Evolutionary conservation across 1,140 invertebrate genomes (phyloP), one percentile per base, ranked within the genome.

Genomic region (Lepidurus packardi): DNA sequence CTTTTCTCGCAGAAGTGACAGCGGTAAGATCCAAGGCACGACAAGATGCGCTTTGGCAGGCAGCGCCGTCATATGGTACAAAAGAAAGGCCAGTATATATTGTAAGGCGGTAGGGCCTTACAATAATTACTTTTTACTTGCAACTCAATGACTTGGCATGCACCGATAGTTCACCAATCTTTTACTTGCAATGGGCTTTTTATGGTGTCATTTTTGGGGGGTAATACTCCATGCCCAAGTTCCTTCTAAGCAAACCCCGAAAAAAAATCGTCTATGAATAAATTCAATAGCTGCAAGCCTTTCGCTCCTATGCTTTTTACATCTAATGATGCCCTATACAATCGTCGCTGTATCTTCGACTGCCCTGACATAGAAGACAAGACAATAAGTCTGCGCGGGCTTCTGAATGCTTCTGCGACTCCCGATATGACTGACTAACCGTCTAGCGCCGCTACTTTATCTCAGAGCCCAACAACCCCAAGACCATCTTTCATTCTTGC

Each of bases 51-150:
- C 21, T 65, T 65, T 13, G 53, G 53, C n/a, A 65, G 13, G 13
- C 53, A 65, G 53, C 53, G 53, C 16, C 53, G 53, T 65, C 53
- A 65, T 4, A 13, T 7, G 53, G 10, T 34, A 34, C 4, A 34
- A 34, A 65, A 13, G 21, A 65, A 65, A 6, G 16, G n/a, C 53
- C 21, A 65, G 21, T 65, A 65, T 65, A 65, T 34, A 34, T 34
- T 34, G 34, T 34, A 34, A 34, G 53, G 53, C 53, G 53, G 53
- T 21, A 21, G 16, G 53, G 53, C 53, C n/a, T 65, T 65, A 65
- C 16, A 65, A 65, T 65, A 65, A 65, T 65, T 65, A 65, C 53
- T 65, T 65, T 65, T 65, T 65, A 13, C 21, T 21, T 65, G 53
- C 21, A n/a, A 16, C 53, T 21, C 16, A 21, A 65, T 65, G 53